A percentile compares a stretch with the other conserved stretches of the same genome.
phyloP scores from a whole-genome alignment of 1,140 invertebrate species.

The Hyles vespertilio region DNA sequence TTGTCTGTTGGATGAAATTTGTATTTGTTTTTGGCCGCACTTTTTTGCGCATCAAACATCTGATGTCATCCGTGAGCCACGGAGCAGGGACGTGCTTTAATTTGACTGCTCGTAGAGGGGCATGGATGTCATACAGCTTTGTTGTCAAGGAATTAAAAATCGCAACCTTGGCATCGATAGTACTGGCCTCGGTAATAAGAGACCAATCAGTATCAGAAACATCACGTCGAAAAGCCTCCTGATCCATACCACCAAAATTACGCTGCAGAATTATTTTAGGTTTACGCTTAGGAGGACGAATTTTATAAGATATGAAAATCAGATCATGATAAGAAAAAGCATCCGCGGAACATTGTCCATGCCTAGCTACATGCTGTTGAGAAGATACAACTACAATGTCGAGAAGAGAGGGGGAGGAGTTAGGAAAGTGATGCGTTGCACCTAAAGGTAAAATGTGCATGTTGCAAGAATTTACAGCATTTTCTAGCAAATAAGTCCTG shows the following conservation, averaged over 20 bases:
- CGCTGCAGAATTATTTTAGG: constrained; percentile 8
- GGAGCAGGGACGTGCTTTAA: constrained; percentile 1
- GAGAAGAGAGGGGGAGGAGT: constrained; percentile 8
- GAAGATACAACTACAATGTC: constrained; percentile 11
- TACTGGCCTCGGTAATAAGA: not conserved
- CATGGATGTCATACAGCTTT: constrained; percentile 11
- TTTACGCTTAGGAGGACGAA: constrained; percentile 14
- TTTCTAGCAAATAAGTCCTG: not conserved
- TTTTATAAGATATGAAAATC: constrained; percentile 12
- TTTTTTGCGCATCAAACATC: constrained; percentile 1
- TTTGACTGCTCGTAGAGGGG: constrained; percentile 12
- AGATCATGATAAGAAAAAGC: constrained; percentile 16
- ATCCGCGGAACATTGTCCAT: constrained; percentile 11
- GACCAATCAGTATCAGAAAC: constrained; percentile 6
- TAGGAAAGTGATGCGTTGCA: constrained; percentile 13
- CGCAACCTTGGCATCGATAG: constrained; percentile 6
- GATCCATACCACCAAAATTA: constrained; percentile 11
- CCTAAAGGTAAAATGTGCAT: constrained; percentile 4
- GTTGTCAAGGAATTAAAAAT: constrained; percentile 6
- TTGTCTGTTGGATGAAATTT: not conserved
- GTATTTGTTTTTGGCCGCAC: not conserved
- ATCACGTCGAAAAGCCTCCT: constrained; percentile 1
- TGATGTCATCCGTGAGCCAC: constrained; percentile 3
- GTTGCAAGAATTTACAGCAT: not conserved
- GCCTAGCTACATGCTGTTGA: constrained; percentile 6